Conservation (phyloP, 1,140 invertebrate genomes). For the Drosophila kikkawai region DNA sequence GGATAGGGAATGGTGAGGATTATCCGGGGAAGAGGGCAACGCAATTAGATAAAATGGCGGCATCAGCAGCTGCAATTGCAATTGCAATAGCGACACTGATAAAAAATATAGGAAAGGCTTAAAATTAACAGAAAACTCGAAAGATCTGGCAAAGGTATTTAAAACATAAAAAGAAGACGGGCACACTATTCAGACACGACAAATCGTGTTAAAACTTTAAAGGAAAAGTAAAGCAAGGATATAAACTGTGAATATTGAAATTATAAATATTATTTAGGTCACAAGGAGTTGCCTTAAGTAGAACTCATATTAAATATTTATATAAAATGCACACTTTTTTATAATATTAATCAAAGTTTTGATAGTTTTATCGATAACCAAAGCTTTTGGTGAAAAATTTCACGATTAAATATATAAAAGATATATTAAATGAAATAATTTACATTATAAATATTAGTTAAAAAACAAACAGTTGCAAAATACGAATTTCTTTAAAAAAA, state of each 20-base stretch:
- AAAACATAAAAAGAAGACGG: not conserved
- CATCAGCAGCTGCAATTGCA: constrained; percentile 52
- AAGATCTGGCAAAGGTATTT: not conserved
- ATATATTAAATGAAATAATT: too few relatives aligned
- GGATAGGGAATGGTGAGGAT: not conserved
- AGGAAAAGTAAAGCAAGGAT: not conserved
- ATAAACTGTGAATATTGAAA: not conserved
- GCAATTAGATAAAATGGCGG: constrained; percentile 81
- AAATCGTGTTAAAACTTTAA: not conserved
- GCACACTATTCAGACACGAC: not conserved
- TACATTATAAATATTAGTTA: too few relatives aligned
- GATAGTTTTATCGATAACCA: too few relatives aligned
- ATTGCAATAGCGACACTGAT: constrained; percentile 10
- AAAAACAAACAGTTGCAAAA: too few relatives aligned
- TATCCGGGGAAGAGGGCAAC: constrained; percentile 11
- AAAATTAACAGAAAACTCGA: not conserved
- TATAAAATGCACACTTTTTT: too few relatives aligned
- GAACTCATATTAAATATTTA: not conserved
- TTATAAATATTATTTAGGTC: not conserved
- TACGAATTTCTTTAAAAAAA: not conserved
- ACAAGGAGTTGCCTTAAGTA: not conserved
- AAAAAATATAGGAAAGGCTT: not conserved
- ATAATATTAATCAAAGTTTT: too few relatives aligned
- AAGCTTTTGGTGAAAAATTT: too few relatives aligned
- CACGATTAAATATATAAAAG: too few relatives aligned